Evolutionary conservation across 2,797 vertebrate genomes (phyloP).

Genomic region (Phoebastria nigripes): DNA sequence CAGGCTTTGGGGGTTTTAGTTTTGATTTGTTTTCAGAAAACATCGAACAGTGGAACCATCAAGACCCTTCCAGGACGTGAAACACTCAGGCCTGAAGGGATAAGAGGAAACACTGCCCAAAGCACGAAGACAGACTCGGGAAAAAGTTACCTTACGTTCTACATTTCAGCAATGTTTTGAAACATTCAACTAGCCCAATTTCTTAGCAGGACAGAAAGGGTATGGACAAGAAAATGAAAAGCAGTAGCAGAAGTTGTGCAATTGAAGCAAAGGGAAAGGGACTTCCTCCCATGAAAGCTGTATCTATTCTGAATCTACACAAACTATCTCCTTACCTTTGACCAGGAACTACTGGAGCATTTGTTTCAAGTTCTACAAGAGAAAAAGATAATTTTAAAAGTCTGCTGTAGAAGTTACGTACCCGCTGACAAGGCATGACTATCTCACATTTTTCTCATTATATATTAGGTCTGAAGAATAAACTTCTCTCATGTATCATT

Average conservation of each 20-base stretch:
- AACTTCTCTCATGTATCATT: not conserved
- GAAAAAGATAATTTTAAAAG: conserved; percentile 65
- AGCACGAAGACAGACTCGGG: not conserved
- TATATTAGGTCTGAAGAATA: conserved; percentile 9
- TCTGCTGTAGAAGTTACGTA: not conserved
- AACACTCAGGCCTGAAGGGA: not conserved
- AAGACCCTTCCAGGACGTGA: not conserved
- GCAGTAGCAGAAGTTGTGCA: conserved; percentile 12
- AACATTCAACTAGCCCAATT: not conserved
- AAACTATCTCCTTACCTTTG: conserved; percentile 76
- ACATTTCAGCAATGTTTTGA: not conserved
- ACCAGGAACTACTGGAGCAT: conserved; percentile 74
- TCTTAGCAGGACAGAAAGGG: conserved; percentile 20
- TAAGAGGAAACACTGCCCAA: not conserved
- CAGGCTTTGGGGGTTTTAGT: not conserved
- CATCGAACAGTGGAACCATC: not conserved
- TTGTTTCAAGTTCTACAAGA: conserved; percentile 78
- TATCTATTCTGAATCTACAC: conserved; percentile 41
- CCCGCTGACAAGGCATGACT: not conserved
- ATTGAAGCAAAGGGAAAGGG: conserved; percentile 30
- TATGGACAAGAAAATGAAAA: not conserved
- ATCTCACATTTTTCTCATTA: conserved; percentile 1
- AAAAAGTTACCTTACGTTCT: not conserved
- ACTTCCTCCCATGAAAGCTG: not conserved
- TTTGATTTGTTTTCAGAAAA: not conserved